Percentiles rank a stretch among this genome's conserved stretches.
phyloP scores from a whole-genome alignment of 2,888 invertebrate genomes.

The Xestia c-nigrum region DNA sequence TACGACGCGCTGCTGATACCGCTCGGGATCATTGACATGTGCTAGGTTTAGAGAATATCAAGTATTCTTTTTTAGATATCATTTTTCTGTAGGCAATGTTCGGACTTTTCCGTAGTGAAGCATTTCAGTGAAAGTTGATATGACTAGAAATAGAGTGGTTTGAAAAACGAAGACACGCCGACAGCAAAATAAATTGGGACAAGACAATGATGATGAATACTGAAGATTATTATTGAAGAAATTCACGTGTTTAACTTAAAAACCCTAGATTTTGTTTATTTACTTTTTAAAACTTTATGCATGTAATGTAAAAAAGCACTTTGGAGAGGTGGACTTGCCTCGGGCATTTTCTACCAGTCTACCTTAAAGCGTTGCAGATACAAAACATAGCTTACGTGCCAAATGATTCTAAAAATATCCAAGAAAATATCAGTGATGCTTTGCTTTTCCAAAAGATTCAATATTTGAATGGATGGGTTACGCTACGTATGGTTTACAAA shows the following conservation, averaged over 20 bases:
- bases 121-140: not conserved
- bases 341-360: too few species aligned
- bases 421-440: too few species aligned
- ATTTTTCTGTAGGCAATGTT: not conserved
- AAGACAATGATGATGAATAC: not conserved
- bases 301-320: too few species aligned
- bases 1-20: constrained; percentile 33
- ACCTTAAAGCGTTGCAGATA: too few species aligned
- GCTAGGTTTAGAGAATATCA: constrained; percentile 9
- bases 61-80: not conserved
- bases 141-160: not conserved
- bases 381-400: too few species aligned
- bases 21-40: constrained; percentile 29
- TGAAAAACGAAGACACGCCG: not conserved
- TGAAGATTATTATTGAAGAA: not conserved
- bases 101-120: not conserved
- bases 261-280: not conserved
- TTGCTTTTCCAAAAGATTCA: too few species aligned
- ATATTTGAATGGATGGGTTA: not conserved
- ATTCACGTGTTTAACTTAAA: not conserved
- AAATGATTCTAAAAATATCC: not conserved
- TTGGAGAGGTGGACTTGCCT: too few species aligned
- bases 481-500: not conserved
- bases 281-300: not conserved
- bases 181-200: not conserved